Conservation (phyloP, 2,888 invertebrate species). For the Pseudanteris insignis region DNA sequence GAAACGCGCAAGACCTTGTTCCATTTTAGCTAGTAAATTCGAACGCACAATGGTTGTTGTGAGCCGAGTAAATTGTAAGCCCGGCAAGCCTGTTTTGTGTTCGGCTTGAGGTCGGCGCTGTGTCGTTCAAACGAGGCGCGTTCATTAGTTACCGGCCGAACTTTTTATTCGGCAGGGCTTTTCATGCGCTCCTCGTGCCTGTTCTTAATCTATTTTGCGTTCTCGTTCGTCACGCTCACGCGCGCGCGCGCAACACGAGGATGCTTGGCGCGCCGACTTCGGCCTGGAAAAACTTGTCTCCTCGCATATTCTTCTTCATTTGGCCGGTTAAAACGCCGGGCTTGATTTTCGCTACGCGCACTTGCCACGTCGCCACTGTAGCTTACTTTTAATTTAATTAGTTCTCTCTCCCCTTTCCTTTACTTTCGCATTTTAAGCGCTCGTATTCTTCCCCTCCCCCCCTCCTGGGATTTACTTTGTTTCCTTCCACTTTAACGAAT, state of each 20-base stretch:
- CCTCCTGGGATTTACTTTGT: no score
- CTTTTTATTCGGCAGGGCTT: conserved; percentile 19
- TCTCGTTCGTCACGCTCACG: no score
- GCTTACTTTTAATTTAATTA: conserved; percentile 3
- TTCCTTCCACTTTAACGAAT: no score
- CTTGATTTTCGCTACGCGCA: conserved; percentile 7
- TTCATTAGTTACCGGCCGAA: conserved; percentile 19
- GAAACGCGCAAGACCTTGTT: no score
- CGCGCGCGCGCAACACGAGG: conserved; percentile 4
- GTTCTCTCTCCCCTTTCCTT: no score
- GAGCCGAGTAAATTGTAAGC: not conserved
- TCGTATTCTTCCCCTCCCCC: no score
- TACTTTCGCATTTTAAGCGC: no score
- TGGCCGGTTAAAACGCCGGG: conserved; percentile 14
- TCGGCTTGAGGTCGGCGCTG: not conserved
- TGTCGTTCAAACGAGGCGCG: conserved; percentile 9
- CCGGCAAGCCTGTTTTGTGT: no score
- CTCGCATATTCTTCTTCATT: conserved; percentile 14
- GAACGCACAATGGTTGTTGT: not conserved
- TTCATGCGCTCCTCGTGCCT: conserved; percentile 13
- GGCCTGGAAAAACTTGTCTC: conserved; percentile 8
- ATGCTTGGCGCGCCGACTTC: conserved; percentile 11
- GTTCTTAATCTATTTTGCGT: conserved; percentile 20
- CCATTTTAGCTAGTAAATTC: no score
- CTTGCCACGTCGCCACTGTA: not conserved